Conservation (phyloP, 2,797 vertebrate species). For the Melanotaenia trifasciata region DNA sequence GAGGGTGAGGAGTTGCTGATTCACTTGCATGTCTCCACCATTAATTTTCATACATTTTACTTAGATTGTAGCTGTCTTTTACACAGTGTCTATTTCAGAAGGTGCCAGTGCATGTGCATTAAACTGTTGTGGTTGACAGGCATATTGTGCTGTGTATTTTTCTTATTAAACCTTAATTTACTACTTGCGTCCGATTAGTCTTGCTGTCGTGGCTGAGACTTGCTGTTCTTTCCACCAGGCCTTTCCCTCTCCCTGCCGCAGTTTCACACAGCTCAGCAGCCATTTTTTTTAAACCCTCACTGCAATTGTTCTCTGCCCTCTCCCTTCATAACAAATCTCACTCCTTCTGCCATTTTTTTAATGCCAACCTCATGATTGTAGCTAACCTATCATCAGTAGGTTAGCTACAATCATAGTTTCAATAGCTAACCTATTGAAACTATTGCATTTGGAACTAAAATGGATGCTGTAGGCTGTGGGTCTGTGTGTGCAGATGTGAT, state of each 20-base stretch:
- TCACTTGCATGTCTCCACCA: slow-evolving; percentile 82
- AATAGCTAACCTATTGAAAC: slow-evolving; percentile 11
- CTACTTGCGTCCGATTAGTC: slow-evolving; percentile 50
- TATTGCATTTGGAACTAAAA: slow-evolving; percentile 51
- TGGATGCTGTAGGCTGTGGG: slow-evolving; percentile 38
- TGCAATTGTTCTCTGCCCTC: slow-evolving; percentile 51
- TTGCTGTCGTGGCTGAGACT: slow-evolving; percentile 68
- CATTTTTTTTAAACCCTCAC: slow-evolving; percentile 57
- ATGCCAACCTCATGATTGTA: slow-evolving; percentile 8
- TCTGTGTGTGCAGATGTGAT: slow-evolving; percentile 44
- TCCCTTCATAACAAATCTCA: slow-evolving; percentile 44
- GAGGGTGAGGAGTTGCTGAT: slow-evolving; percentile 85
- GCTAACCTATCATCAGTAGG: slow-evolving; percentile 7
- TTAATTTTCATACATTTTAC: slow-evolving; percentile 62
- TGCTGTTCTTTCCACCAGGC: slow-evolving; percentile 70
- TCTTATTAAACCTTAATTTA: slow-evolving; percentile 60
- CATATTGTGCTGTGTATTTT: slow-evolving; percentile 56
- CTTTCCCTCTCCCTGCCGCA: slow-evolving; percentile 71
- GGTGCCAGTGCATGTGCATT: slow-evolving; percentile 64
- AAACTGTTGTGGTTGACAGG: slow-evolving; percentile 51
- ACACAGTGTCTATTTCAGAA: slow-evolving; percentile 35
- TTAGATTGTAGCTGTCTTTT: slow-evolving; percentile 34
- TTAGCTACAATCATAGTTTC: too few relatives aligned
- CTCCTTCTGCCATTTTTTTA: slow-evolving; percentile 23
- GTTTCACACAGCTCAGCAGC: slow-evolving; percentile 73